These are phyloP conservation scores for Eriosoma lanigerum DNA, from an alignment of 1,140 invertebrate genomes.

Conservation along the genomic window DNA sequence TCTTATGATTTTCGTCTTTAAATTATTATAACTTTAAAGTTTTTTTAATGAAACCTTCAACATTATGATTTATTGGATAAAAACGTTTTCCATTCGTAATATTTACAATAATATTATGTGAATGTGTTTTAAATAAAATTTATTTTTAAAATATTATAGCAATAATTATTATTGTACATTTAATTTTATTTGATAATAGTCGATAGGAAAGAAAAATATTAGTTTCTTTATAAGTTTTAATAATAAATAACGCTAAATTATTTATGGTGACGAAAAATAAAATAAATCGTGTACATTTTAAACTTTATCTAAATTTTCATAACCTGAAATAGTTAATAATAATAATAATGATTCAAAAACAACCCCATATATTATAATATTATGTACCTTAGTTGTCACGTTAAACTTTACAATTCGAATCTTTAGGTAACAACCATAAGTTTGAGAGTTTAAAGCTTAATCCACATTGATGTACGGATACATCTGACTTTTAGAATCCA, in stretches of 20 bases:
- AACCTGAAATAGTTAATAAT: background rate
- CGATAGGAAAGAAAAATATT: background rate
- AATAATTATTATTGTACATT: too few species aligned
- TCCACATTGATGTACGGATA: background rate
- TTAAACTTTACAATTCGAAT: background rate
- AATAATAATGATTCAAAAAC: constrained; percentile 10
- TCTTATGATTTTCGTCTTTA: constrained; percentile 6
- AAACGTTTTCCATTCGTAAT: background rate
- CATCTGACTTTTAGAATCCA: background rate
- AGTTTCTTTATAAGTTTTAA: background rate
- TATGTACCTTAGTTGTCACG: background rate
- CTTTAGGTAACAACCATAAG: background rate
- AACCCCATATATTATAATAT: background rate
- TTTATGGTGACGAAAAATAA: background rate
- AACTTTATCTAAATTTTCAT: background rate
- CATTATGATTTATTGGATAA: constrained; percentile 18
- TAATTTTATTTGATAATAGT: background rate
- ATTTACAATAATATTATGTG: background rate
- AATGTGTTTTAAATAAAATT: background rate
- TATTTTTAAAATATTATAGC: too few species aligned
- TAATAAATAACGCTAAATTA: background rate
- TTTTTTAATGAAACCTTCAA: constrained; percentile 16
- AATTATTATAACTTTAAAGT: background rate
- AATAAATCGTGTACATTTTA: background rate
- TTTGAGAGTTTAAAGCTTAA: constrained; percentile 2